Conservation (phyloP, 2,797 vertebrate species). For the Crenuchus spilurus region DNA sequence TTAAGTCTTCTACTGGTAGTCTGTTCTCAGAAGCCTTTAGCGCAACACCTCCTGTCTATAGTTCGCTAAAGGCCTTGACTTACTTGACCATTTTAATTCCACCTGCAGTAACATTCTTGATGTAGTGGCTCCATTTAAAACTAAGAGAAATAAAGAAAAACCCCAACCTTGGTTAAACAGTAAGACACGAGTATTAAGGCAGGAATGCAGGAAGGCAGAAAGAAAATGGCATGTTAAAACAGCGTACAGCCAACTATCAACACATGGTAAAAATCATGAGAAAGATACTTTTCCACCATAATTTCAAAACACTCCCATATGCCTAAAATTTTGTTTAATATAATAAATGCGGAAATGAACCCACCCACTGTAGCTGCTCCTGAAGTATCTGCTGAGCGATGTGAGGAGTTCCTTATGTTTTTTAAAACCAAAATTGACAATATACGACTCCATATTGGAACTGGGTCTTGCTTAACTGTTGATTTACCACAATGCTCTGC, state of each 20-base stretch:
- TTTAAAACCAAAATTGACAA: not conserved
- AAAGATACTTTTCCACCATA: not conserved
- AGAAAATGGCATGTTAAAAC: not conserved
- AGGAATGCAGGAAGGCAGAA: not conserved
- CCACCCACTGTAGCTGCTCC: not conserved
- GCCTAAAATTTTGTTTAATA: not conserved
- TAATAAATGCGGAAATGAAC: not conserved
- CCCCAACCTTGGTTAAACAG: not conserved
- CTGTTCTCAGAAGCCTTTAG: not conserved
- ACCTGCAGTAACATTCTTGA: not conserved
- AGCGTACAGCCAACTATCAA: not conserved
- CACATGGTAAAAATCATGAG: not conserved
- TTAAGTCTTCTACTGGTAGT: not conserved
- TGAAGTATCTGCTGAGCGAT: not conserved
- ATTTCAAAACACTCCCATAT: not conserved
- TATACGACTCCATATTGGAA: not conserved
- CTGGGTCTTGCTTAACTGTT: not conserved
- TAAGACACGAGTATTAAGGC: not conserved
- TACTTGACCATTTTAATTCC: no score
- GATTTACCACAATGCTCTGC: not conserved
- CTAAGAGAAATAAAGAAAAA: not conserved
- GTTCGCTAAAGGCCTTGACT: no score
- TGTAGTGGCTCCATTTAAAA: not conserved
- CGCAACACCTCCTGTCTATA: no score
- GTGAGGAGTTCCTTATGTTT: not conserved